Evolutionary conservation across 2,797 vertebrate genomes (phyloP), one percentile per base, ranked within the genome.

Genomic region (Pelobates cultripes): DNA sequence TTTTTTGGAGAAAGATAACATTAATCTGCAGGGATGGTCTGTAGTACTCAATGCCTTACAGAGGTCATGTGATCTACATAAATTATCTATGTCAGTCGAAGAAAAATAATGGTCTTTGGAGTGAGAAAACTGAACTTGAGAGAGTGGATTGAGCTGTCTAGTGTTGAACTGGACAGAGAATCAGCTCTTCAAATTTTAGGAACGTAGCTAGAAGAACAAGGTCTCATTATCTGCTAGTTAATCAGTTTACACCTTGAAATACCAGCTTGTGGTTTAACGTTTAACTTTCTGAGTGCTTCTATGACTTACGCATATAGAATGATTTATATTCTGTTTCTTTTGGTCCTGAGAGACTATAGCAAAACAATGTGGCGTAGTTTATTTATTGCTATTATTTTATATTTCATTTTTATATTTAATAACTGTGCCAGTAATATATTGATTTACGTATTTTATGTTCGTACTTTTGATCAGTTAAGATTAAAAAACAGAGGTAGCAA

Each of bases 31-130:
- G 43, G 44, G 74, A 47, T 47, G 74, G 47, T 66, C 74, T 66
- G 17, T 9, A 42, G 43, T 64, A 51, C 44, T 75, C 43, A 75
- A 17, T 66, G 60, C 43, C 17, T 75, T 66, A 66, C 43, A 75
- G 61, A 75, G 61, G 74, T 75, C 41, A 42, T 66, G 44, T 75
- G 74, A 51, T 75, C 43, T 75, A 60, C 74, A 75, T 75, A 75
- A 64, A 66, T 75, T 43, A 75, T 75, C 61, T 75, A 61, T 45
- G 47, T 64, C 74, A 64, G 43, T 66, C 60, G 66, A 64, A 75
- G n/a, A 66, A 75, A 61, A 66, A 15, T 66, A 75, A 64, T 64
- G 43, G 74, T 47, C 74, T 75, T 43, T 57, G 66, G 7, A n/a
- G 73, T 45, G 43, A 45, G 57, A 75, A 44, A 68, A 44, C 67